These are phyloP conservation scores for Cephalopterus ornatus DNA, from an alignment of 2,113 vertebrate species.

Conservation along the genomic window DNA sequence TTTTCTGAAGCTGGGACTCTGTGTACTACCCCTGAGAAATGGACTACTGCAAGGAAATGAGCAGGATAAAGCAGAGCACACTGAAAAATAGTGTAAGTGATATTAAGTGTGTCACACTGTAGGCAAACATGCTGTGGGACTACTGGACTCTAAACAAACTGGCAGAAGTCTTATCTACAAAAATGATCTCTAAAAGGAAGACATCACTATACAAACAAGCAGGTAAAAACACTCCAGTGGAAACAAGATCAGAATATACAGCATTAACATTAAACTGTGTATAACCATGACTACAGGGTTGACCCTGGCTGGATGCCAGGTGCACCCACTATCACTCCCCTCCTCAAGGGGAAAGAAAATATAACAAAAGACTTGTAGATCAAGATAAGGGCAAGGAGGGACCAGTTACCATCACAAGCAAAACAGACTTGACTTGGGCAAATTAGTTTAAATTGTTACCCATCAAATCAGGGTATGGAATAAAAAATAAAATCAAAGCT, in stretches of 20 bases:
- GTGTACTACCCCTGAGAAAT: background rate
- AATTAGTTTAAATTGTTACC: background rate
- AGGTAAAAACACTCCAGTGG: background rate
- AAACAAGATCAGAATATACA: background rate
- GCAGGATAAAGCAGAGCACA: background rate
- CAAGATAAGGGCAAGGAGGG: fast-evolving
- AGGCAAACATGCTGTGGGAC: background rate
- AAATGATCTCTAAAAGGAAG: background rate
- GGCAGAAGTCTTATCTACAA: background rate
- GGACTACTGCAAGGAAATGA: background rate
- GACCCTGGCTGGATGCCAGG: background rate
- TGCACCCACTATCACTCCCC: background rate
- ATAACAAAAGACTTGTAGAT: fast-evolving
- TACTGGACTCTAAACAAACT: background rate
- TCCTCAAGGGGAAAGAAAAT: background rate
- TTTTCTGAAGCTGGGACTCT: background rate
- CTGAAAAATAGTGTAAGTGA: background rate
- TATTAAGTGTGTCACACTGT: background rate
- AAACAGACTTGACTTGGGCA: background rate
- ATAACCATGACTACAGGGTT: background rate
- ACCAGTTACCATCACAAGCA: fast-evolving
- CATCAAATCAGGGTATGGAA: background rate
- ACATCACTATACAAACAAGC: background rate
- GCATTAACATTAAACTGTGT: background rate
- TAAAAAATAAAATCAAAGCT: background rate